Evolutionary conservation across 2,888 invertebrate genomes (phyloP), one percentile per base, ranked within the genome.

Genomic region (Phortica magna): DNA sequence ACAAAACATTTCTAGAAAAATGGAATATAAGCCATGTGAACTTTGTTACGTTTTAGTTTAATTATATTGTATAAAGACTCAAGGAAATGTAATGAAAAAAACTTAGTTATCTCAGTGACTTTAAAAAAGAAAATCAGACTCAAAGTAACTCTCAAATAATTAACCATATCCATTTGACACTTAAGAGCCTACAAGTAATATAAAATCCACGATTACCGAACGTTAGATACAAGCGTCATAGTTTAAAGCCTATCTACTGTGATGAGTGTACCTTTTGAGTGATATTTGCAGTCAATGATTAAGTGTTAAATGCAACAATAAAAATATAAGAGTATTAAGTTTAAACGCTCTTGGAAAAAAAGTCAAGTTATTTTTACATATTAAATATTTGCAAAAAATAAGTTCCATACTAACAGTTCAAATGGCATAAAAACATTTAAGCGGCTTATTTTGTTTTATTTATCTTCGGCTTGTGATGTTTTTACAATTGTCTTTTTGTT

Each of bases 381-480:
- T 31, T 31, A 31, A 31, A 1, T 31, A 4, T 31, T 31, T 31
- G 31, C 31, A 31, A 31, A 31, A 31, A 31, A 31, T 31, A 31
- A 31, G 31, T 31, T 31, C 5, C n/a, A n/a, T n/a, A 53, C 10
- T 53, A 14, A 55, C 14, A 55, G 55, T 55, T 55, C 55, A 55
- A 55, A 55, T 55, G 14, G 22, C 5, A 19, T 9, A 2, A 9
- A 22, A 64, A 31, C 22, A 31, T 64, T 31, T 12, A 64, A 64
- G 64, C 64, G 14, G 64, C 39, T 64, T 64, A 31, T 31, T 64
- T 64, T 64, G 39, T 31, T 64, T 64, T 61, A 61, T 64, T 64
- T 64, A 64, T 31, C 39, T 64, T 10, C 22, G 22, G 9, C 14
- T 2, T 14, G 48, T 48, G 48, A 9, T 14, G 48, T 14, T 48